phyloP scores from a whole-genome alignment of 2,113 vertebrate genomes.

The Pomatorhinus ruficollis region DNA sequence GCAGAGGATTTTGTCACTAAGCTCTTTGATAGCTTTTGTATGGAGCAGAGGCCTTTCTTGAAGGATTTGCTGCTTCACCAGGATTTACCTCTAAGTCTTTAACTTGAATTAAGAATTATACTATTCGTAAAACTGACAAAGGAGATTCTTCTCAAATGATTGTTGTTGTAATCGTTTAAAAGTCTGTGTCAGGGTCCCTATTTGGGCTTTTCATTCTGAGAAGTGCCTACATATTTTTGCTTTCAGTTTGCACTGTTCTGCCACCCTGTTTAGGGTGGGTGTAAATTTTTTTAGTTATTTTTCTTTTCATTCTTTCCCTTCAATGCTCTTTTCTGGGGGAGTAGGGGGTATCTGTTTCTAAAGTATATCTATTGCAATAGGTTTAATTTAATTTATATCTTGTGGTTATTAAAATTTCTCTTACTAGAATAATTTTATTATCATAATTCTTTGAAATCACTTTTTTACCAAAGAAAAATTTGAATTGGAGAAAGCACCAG shows the following conservation, averaged over 20 bases:
- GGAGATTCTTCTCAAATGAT: neutral
- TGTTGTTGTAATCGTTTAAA: neutral
- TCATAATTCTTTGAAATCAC: neutral
- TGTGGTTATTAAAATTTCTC: neutral
- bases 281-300: neutral
- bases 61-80: slow-evolving; percentile 2
- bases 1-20: slow-evolving; percentile 19
- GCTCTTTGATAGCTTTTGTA: neutral
- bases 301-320: neutral
- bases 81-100: slow-evolving; percentile 6
- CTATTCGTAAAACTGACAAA: neutral
- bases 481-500: neutral
- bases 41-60: neutral
- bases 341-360: neutral
- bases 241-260: neutral
- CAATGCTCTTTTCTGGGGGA: no score
- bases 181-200: neutral
- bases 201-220: neutral
- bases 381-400: neutral
- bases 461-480: neutral
- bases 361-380: neutral
- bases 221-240: neutral
- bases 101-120: slow-evolving; percentile 13
- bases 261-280: neutral
- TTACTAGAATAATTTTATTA: neutral